Conservation (phyloP, 2,113 vertebrate species). For the Bos taurus region DNA sequence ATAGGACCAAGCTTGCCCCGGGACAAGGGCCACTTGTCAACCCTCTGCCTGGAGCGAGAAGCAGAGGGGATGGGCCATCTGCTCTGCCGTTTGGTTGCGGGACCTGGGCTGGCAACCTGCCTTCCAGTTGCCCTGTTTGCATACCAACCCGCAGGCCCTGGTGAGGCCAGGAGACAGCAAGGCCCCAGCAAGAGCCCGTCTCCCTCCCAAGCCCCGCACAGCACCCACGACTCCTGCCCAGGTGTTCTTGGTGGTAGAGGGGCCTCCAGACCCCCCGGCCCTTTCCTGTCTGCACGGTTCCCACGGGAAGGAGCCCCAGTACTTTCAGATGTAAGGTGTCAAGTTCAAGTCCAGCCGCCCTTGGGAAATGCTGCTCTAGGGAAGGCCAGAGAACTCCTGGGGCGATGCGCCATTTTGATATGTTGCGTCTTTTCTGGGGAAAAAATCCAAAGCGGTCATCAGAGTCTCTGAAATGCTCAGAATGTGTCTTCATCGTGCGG, state of each 20-base stretch:
- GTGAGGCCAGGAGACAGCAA: not conserved
- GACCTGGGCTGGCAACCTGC: not conserved
- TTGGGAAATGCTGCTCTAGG: not conserved
- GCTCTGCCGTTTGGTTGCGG: not conserved
- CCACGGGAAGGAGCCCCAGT: rapidly evolving
- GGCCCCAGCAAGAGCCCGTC: not conserved
- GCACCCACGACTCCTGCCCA: too few relatives aligned
- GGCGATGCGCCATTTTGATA: not conserved
- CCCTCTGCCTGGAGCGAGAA: not conserved
- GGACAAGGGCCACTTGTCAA: not conserved
- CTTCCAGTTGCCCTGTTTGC: not conserved
- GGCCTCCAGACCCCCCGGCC: not conserved
- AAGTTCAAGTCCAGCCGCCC: not conserved
- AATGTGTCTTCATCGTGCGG: not conserved
- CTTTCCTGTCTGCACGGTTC: not conserved
- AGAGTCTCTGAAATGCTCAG: not conserved
- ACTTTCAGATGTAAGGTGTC: rapidly evolving
- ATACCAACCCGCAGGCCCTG: too few relatives aligned
- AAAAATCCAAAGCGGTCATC: not conserved
- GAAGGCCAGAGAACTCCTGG: not conserved
- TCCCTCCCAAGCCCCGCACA: not conserved
- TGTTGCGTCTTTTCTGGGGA: not conserved
- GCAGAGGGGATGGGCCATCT: not conserved
- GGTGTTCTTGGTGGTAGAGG: too few relatives aligned
- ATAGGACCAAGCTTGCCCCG: too few relatives aligned